Conservation (phyloP, 2,797 vertebrate species). For the Smutsia temminckii region DNA sequence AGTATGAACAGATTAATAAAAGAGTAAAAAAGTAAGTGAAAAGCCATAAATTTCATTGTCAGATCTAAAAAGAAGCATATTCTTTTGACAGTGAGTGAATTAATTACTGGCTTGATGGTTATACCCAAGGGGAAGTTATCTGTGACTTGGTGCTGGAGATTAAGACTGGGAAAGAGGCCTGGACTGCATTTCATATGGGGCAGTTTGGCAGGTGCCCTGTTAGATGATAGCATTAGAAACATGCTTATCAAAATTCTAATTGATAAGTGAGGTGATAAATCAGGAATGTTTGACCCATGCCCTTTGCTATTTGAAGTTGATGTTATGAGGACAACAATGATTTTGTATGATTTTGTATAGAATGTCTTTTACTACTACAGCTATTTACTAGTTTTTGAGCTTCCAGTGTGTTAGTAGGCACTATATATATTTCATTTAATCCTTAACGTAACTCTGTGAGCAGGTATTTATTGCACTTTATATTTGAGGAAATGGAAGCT, state of each 20-base stretch:
- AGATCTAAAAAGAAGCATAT: constrained; percentile 5
- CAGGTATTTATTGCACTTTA: neutral
- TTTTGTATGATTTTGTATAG: constrained; percentile 9
- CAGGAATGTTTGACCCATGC: constrained; percentile 9
- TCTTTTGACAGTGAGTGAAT: neutral
- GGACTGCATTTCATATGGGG: neutral
- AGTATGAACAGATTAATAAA: neutral
- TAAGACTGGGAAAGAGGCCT: neutral
- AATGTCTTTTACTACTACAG: neutral
- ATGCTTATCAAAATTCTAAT: constrained; percentile 8
- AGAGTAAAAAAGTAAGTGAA: constrained; percentile 3
- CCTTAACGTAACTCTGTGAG: neutral
- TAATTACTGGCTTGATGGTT: constrained; percentile 8
- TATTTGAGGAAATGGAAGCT: constrained; percentile 20
- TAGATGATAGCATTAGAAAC: neutral
- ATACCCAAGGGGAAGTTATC: neutral
- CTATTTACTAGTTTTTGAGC: neutral
- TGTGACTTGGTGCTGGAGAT: neutral
- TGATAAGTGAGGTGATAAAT: neutral
- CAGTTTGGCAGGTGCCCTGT: neutral
- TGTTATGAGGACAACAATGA: neutral
- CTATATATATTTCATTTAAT: neutral
- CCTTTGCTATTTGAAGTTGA: constrained; percentile 24
- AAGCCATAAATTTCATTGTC: neutral
- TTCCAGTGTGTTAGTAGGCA: neutral